These are phyloP conservation scores for Clarias magur DNA, from an alignment of 2,113 vertebrate species.

Conservation along the genomic window DNA sequence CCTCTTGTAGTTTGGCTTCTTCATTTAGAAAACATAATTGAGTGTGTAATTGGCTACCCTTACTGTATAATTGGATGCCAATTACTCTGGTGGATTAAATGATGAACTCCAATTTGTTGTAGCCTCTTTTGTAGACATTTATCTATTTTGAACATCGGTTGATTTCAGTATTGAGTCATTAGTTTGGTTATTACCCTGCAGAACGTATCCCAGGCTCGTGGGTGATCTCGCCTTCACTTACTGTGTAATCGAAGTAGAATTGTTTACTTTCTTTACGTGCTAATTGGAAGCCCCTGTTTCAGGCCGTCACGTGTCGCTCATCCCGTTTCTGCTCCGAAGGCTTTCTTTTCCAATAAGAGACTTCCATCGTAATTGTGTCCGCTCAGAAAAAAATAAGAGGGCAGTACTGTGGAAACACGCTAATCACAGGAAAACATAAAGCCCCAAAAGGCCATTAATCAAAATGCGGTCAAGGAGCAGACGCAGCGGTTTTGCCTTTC, in stretches of 20 bases:
- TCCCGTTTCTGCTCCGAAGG: background rate
- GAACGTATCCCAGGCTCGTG: background rate
- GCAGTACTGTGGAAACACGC: background rate
- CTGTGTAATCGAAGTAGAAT: background rate
- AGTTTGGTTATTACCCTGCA: background rate
- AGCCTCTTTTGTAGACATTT: background rate
- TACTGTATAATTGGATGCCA: background rate
- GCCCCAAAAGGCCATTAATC: constrained; percentile 34
- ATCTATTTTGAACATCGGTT: background rate
- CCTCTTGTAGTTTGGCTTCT: background rate
- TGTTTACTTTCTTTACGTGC: constrained; percentile 26
- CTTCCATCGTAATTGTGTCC: background rate
- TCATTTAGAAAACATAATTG: background rate
- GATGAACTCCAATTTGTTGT: background rate
- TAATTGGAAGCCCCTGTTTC: constrained; percentile 35
- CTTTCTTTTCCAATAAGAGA: constrained; percentile 2
- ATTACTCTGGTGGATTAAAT: no score
- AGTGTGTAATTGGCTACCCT: background rate
- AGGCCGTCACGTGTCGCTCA: background rate
- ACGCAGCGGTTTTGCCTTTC: constrained; percentile 25
- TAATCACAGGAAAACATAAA: constrained; percentile 44
- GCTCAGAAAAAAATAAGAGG: constrained; percentile 29
- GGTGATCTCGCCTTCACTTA: background rate
- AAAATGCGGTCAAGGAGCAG: background rate
- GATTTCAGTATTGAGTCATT: background rate